These are phyloP conservation scores for Rhodeus uyekii DNA, from an alignment of 2,797 vertebrate genomes.

Conservation along the genomic window DNA sequence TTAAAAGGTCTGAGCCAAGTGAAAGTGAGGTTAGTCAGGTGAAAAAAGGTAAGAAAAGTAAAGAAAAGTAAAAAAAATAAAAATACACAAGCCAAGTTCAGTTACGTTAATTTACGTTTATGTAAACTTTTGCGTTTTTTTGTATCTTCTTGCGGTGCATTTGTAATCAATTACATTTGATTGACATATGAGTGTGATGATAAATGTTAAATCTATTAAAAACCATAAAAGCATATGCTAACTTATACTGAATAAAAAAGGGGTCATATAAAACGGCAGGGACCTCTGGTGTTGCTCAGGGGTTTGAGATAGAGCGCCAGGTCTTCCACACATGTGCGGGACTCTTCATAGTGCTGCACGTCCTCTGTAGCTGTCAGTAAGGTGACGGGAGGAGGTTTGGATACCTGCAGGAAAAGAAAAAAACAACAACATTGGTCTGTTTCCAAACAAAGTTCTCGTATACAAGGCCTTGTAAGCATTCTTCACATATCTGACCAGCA, in stretches of 20 bases:
- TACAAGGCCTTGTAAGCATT: background rate
- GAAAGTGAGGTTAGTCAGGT: too few relatives aligned
- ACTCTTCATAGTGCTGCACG: constrained; percentile 96
- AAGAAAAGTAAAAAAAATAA: background rate
- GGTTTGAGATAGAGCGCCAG: constrained; percentile 98
- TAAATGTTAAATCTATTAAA: background rate
- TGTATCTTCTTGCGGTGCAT: background rate
- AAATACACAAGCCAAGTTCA: too few relatives aligned
- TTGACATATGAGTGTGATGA: background rate
- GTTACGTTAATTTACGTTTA: too few relatives aligned
- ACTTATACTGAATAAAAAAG: background rate
- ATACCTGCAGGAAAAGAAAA: constrained; percentile 80
- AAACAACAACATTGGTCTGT: background rate
- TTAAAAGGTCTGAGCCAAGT: too few relatives aligned
- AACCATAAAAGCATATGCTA: background rate
- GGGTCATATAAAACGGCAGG: background rate
- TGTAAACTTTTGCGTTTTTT: too few relatives aligned
- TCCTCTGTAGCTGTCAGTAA: constrained; percentile 94
- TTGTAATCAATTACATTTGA: background rate
- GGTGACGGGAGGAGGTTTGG: constrained; percentile 91
- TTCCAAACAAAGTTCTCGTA: background rate
- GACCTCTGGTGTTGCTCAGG: constrained; percentile 94
- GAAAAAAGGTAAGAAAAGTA: too few relatives aligned
- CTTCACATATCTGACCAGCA: background rate
- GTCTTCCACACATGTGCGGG: constrained; percentile 97